Percentiles rank a stretch among this genome's conserved stretches.
Conservation (phyloP, 2,888 invertebrate species). For the Sarcophaga caerulescens region DNA sequence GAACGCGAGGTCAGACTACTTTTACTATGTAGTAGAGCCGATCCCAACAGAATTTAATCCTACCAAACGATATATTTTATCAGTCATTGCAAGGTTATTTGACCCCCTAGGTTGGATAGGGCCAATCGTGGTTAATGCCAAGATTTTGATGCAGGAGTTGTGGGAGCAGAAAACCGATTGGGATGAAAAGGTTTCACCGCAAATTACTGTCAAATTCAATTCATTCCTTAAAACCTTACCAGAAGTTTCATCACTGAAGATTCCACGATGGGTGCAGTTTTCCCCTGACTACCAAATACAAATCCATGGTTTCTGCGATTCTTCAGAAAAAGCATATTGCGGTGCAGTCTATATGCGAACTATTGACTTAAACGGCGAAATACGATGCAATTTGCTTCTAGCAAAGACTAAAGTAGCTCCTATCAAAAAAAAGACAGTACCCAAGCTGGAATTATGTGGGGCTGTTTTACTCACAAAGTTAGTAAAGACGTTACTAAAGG, state of each 20-base stretch:
- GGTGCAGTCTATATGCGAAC: neutral
- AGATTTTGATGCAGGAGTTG: too few species aligned
- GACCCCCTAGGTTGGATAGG: neutral
- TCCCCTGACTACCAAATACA: neutral
- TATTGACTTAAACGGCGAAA: neutral
- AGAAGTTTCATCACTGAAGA: neutral
- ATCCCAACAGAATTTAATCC: neutral
- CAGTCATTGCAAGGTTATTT: slow-evolving; percentile 3
- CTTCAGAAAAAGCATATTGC: slow-evolving; percentile 10
- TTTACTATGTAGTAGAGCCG: too few species aligned
- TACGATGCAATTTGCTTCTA: neutral
- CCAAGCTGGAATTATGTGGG: neutral
- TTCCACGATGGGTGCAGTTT: neutral
- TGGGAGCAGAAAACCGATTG: neutral
- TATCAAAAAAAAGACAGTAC: neutral
- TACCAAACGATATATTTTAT: slow-evolving; percentile 7
- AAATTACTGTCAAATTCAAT: neutral
- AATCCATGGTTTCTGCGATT: slow-evolving; percentile 9
- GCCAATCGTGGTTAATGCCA: too few species aligned
- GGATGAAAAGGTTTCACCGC: neutral
- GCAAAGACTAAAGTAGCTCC: too few species aligned
- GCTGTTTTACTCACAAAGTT: neutral
- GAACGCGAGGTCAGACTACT: too few species aligned
- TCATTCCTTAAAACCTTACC: neutral
- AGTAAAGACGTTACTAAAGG: neutral